Percentiles rank a stretch among this genome's conserved stretches.
These are phyloP conservation scores for Philypnodon macrostomus DNA, from an alignment of 2,797 vertebrate species.

Conservation along the genomic window DNA sequence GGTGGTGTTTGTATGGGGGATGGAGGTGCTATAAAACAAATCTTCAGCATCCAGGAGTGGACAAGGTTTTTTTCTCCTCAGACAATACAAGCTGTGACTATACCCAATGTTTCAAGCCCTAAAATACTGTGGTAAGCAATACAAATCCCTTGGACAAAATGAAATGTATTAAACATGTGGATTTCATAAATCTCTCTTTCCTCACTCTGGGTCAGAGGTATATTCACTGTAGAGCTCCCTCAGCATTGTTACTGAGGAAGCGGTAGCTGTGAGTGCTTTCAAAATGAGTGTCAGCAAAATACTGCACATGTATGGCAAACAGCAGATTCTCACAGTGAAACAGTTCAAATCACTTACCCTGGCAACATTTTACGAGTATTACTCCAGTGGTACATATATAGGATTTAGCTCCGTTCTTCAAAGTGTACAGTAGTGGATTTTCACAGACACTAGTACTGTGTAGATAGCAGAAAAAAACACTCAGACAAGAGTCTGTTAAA, in stretches of 20 bases:
- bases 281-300: conserved; percentile 77
- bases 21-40: conserved; percentile 65
- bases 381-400: conserved; percentile 27
- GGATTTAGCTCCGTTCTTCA: conserved; percentile 44
- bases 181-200: conserved; percentile 79
- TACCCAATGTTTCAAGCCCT: conserved; percentile 64
- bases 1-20: conserved; percentile 56
- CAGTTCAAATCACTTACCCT: conserved; percentile 66
- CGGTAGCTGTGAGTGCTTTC: conserved; percentile 61
- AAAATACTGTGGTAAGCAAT: conserved; percentile 78
- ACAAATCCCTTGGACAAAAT: conserved; percentile 82
- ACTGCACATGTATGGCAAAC: conserved; percentile 56
- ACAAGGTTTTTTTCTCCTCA: conserved; percentile 70
- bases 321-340: conserved; percentile 61
- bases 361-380: conserved; percentile 57
- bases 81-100: conserved; percentile 73
- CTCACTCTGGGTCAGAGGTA: conserved; percentile 73
- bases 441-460: conserved; percentile 12
- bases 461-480: conserved; percentile 44
- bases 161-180: conserved; percentile 86
- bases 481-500: conserved; percentile 57
- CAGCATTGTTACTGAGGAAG: conserved; percentile 63
- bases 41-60: conserved; percentile 58
- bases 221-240: conserved; percentile 68
- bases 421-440: too few species aligned